phyloP scores from a whole-genome alignment of 2,797 vertebrate species.

The Ptychobarbus kaznakovi region DNA sequence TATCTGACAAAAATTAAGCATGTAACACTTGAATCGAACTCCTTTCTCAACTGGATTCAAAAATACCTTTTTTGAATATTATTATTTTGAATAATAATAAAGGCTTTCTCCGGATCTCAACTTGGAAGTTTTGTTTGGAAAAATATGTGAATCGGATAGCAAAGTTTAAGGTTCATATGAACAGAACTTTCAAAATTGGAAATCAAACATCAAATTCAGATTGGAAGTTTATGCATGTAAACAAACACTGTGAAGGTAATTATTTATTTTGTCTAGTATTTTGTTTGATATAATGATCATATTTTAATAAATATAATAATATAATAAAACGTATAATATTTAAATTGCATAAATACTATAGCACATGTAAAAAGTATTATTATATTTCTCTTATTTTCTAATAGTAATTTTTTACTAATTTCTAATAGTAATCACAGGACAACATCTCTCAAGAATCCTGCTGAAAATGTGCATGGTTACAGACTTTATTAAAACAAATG shows the following conservation, averaged over 20 bases:
- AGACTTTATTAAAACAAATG: conserved; percentile 40
- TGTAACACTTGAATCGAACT: not conserved
- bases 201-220: not conserved
- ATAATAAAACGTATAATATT: not conserved
- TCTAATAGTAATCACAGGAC: not conserved
- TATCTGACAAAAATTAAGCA: not conserved
- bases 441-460: conserved; percentile 4
- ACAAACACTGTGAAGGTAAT: not conserved
- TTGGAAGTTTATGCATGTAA: not conserved
- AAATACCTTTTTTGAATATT: not conserved
- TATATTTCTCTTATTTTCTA: not conserved
- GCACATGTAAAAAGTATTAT: not conserved
- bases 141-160: not conserved
- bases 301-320: not conserved
- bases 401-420: not conserved
- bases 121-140: not conserved
- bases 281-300: not conserved
- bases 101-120: not conserved
- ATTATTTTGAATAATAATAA: too few species aligned
- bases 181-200: not conserved
- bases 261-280: too few species aligned
- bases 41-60: not conserved
- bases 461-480: conserved; percentile 36
- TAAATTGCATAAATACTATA: not conserved
- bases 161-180: not conserved